A percentile compares a stretch with the other conserved stretches of the same genome.
Conservation (phyloP, 1,140 invertebrate genomes). For the Pseudobourletiella spinata region DNA sequence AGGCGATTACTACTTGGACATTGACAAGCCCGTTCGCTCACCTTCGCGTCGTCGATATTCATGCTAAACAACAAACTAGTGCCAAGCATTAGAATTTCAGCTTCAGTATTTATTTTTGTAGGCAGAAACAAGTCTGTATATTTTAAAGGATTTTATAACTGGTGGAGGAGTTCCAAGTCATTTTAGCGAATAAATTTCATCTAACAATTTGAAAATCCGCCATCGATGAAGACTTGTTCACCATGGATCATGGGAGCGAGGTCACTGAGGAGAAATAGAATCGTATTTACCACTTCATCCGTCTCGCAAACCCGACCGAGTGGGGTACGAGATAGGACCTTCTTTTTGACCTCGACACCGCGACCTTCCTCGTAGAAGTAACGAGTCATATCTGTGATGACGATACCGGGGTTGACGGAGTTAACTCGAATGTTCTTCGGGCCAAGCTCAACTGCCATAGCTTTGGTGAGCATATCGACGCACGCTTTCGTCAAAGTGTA, state of each 20-base stretch:
- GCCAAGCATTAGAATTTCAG: too few relatives aligned
- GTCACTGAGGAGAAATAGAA: conserved; percentile 22
- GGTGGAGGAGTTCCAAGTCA: too few relatives aligned
- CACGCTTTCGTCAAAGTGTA: conserved; percentile 20
- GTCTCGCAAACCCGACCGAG: conserved; percentile 14
- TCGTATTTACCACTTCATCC: conserved; percentile 18
- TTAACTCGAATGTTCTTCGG: conserved; percentile 17
- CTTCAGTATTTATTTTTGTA: too few relatives aligned
- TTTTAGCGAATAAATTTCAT: too few relatives aligned
- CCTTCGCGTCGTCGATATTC: too few relatives aligned
- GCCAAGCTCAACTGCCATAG: conserved; percentile 17
- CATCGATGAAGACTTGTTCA: conserved; percentile 21
- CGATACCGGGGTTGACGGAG: conserved; percentile 16
- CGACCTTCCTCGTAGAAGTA: conserved; percentile 7
- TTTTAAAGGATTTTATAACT: background rate
- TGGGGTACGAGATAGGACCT: conserved; percentile 21
- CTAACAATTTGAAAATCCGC: conserved; percentile 9
- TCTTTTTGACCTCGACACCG: background rate
- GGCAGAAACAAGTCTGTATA: background rate
- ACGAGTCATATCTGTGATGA: conserved; percentile 16
- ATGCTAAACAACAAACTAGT: too few relatives aligned
- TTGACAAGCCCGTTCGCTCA: too few relatives aligned
- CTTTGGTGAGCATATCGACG: conserved; percentile 20
- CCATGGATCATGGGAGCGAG: conserved; percentile 24
- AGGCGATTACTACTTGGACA: background rate